Conservation (phyloP, 2,888 invertebrate species). For the Neoaliturus tenellus region DNA sequence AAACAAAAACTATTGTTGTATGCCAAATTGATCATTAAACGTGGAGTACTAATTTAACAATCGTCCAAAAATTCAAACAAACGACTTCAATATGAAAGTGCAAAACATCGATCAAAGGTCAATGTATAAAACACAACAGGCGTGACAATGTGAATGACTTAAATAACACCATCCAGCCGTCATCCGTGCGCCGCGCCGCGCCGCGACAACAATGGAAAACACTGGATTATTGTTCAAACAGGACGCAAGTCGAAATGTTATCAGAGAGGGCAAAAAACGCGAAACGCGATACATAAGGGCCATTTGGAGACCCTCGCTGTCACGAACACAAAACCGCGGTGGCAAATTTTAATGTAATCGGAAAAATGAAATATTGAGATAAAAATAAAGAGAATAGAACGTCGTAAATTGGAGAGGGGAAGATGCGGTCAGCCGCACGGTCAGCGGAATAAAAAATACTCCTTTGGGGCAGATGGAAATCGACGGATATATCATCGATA, state of each 20-base stretch:
- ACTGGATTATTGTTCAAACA: neutral
- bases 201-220: no score
- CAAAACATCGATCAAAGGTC: no score
- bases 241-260: neutral
- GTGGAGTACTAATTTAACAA: no score
- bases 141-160: no score
- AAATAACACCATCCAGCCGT: no score
- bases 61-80: no score
- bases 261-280: conserved; percentile 49
- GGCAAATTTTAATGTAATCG: conserved; percentile 64
- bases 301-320: conserved; percentile 61
- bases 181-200: no score
- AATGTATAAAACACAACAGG: no score
- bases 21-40: no score
- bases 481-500: conserved; percentile 45
- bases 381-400: conserved; percentile 65
- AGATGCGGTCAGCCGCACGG: conserved; percentile 65
- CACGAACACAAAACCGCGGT: conserved; percentile 61
- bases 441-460: conserved; percentile 61
- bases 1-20: no score
- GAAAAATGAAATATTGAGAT: conserved; percentile 66
- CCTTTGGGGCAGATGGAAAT: conserved; percentile 55
- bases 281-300: conserved; percentile 62
- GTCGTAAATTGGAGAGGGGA: conserved; percentile 63
- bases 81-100: no score